Evolutionary conservation across 2,113 vertebrate species (phyloP), one percentile per base, ranked within the genome.

Genomic region (Candoia aspera): DNA sequence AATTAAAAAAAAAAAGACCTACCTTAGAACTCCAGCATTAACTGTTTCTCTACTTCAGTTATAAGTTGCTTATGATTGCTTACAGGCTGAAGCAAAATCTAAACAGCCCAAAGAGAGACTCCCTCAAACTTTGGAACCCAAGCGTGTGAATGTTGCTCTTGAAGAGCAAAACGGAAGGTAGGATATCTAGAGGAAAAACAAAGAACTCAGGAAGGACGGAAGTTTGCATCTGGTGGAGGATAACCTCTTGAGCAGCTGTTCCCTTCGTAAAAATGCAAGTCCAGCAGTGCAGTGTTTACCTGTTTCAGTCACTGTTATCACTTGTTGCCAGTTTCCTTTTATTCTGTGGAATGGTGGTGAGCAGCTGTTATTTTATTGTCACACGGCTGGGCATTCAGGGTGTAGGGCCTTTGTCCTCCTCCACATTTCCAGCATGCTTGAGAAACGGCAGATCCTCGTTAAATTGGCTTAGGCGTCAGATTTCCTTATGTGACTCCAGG

Each of bases 311-410:
- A 9, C 68, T 64, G 88, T 95, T 96, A 96, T 96, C 96, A 93
- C 94, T 90, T 93, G 85, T 88, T 85, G 94, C 84, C 88, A 6
- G 0, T 93, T 96, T 96, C 96, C 96, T 96, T 95, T 92, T 86
- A 94, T 96, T 96, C 91, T 95, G 5, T 8, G 5, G 29, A 90
- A 59, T 0, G 90, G 46, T 95, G 46, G 90, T 95, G 94, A 96
- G 93, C 94, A 96, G 83, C 92, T 42, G 83, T 86, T 90, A 0
- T 90, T 94, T 94, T 93, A 94, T 96, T 96, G 91, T 55, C 53
- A 55, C n/a, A 90, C 1, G 91, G 53, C 58, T 68, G 0, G 0
- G 0, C 58, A 73, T 54, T 1, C 17, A 0, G 5, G 21, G 62
- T n/a, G 24, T 26, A 26, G 46, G 15, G 73, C 58, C 37, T 92